Evolutionary conservation across 2,797 vertebrate species (phyloP).

Genomic region (Dryobates pubescens): DNA sequence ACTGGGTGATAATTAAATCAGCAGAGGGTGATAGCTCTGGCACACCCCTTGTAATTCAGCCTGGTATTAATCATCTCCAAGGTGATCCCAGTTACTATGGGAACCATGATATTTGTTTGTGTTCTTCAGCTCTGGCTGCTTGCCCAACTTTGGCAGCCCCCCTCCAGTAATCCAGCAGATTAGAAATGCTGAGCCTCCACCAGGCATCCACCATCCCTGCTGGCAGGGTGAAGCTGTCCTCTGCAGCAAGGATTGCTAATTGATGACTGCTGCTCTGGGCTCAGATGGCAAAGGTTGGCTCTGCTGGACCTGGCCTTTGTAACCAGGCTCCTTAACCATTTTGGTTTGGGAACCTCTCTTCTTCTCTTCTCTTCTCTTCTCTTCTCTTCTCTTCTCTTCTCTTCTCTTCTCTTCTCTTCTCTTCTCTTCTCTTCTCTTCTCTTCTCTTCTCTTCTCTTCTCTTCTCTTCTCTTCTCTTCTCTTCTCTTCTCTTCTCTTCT

Average conservation of each 20-base stretch:
- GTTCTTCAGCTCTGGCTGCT: constrained; percentile 39
- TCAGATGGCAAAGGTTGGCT: constrained; percentile 28
- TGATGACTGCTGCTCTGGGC: constrained; percentile 31
- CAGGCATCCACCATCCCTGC: constrained; percentile 63
- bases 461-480: too few relatives aligned
- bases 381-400: too few relatives aligned
- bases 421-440: too few relatives aligned
- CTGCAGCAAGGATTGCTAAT: constrained; percentile 57
- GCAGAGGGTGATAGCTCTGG: constrained; percentile 46
- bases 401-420: too few relatives aligned
- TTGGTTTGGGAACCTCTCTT: background rate
- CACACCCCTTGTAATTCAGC: constrained; percentile 49
- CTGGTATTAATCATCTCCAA: constrained; percentile 79
- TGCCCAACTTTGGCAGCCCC: constrained; percentile 50
- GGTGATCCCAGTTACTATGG: constrained; percentile 79
- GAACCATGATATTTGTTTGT: constrained; percentile 79
- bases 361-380: too few relatives aligned
- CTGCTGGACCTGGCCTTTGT: constrained; percentile 17
- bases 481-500: too few relatives aligned
- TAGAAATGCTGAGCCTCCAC: constrained; percentile 44
- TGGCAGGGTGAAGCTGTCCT: constrained; percentile 53
- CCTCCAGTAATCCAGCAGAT: constrained; percentile 65
- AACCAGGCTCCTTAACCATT: constrained; percentile 17
- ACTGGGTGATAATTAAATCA: constrained; percentile 67
- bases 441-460: too few relatives aligned